Base-by-base conservation (phyloP, 2,797 vertebrate genomes). In the Sebastes matsubarae region DNA sequence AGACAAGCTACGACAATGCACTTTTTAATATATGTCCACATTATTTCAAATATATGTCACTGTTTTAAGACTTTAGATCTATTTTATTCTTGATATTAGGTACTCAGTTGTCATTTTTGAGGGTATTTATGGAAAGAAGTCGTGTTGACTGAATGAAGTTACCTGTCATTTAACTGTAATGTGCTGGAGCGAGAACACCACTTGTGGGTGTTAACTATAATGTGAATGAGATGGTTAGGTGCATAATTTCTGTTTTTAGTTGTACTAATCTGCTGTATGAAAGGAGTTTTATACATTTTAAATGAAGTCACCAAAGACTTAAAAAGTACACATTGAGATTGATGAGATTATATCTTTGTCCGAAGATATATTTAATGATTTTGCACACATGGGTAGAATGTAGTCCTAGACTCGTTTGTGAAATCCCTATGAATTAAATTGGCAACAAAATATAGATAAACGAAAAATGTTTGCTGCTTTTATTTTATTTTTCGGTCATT, bases 1-100 rank as follows among this genome's bases (percentile, higher is more conserved):
- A 38, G 30, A 74, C 59, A 52, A 79, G 81, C 80, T 20, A 18
- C 52, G 2, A 79, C 60, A 14, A 88, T 78, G 92, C 93, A 94
- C 93, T 94, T 94, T 93, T 72, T 52, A 64, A 75, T 9, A 57
- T 18, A 68, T 67, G 72, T 90, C 80, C 38, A 64, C 27, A 9
- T 83, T 67, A 42, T 85, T 90, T 92, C 78, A 86, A 74, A 72
- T 68, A 30, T 58, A 75, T 84, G 76, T 80, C 68, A 77, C 22
- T 58, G 6, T 81, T 68, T 81, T n/a, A 61, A 30, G 30, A 68
- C 58, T 73, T 79, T 77, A 25, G 54, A 85, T 82, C 14, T 70
- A 10, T 80, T 77, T 75, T 42, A 65, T 79, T 65, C 68, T 86
- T 60, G 34, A 79, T 65, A 29, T 71, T 52, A 77, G 89, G 89